Percentiles rank a stretch among this genome's conserved stretches.
Conservation (phyloP, 2,888 invertebrate species). For the Loripinus fragilis region DNA sequence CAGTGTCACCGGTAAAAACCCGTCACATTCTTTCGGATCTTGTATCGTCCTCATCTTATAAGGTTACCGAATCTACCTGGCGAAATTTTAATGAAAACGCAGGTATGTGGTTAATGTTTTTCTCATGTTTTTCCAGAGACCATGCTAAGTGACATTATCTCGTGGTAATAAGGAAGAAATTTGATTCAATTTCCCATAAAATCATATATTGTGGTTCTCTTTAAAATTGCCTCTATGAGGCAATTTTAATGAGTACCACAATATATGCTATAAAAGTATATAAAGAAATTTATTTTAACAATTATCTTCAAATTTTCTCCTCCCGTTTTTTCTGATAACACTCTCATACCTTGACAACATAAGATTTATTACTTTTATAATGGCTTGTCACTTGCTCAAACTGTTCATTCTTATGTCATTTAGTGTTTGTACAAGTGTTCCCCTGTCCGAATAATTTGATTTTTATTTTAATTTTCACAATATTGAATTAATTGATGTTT, state of each 20-base stretch:
- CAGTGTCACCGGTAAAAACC: not conserved
- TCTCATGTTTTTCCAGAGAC: not conserved
- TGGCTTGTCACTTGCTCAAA: not conserved
- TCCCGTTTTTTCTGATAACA: too few species aligned
- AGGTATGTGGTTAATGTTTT: not conserved
- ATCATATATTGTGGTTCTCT: too few species aligned
- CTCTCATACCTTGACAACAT: not conserved
- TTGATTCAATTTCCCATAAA: too few species aligned
- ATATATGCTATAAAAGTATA: too few species aligned
- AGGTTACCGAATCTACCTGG: not conserved
- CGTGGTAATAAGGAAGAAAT: too few species aligned
- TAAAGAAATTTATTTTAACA: too few species aligned
- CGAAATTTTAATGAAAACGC: not conserved
- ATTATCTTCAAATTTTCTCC: too few species aligned
- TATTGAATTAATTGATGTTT: not conserved
- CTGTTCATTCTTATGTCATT: constrained; percentile 9
- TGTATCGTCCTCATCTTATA: not conserved
- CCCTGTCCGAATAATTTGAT: constrained; percentile 1
- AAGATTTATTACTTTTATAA: not conserved
- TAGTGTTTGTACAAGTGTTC: not conserved
- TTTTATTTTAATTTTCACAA: constrained; percentile 2
- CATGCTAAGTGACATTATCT: too few species aligned
- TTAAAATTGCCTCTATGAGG: too few species aligned
- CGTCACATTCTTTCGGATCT: not conserved
- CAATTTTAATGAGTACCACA: too few species aligned